Conservation (phyloP, 2,113 vertebrate genomes). For the Pachyramphus minor region DNA sequence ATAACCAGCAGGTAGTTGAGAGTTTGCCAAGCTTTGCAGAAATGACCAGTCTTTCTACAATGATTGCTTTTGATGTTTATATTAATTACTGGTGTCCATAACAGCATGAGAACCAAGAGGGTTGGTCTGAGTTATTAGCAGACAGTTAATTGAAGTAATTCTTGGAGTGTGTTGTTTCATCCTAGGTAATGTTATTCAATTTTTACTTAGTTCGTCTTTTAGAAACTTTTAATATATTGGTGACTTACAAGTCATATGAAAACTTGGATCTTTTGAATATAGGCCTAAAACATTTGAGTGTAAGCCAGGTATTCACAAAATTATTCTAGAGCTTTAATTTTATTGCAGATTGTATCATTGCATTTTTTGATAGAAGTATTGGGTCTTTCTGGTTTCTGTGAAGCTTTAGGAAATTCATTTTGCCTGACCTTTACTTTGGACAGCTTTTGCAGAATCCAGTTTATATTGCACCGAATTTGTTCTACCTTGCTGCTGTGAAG, state of each 20-base stretch:
- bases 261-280: not conserved
- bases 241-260: not conserved
- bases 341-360: not conserved
- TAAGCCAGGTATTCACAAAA: not conserved
- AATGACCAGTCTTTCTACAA: slow-evolving; percentile 93
- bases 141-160: slow-evolving; percentile 69
- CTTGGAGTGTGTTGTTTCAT: slow-evolving; percentile 40
- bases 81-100: slow-evolving; percentile 91
- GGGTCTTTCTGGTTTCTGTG: not conserved
- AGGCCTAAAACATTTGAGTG: not conserved
- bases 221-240: not conserved
- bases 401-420: not conserved
- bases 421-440: not conserved
- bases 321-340: not conserved
- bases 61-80: slow-evolving; percentile 96
- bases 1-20: slow-evolving; percentile 96
- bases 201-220: not conserved
- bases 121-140: slow-evolving; percentile 73
- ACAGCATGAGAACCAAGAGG: slow-evolving; percentile 78
- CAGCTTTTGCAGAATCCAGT: not conserved
- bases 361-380: not conserved
- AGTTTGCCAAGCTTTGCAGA: slow-evolving; percentile 93
- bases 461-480: not conserved
- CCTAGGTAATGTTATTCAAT: not conserved
- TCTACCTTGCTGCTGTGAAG: not conserved